A percentile compares a stretch with the other conserved stretches of the same genome.
Conservation (phyloP, 2,888 invertebrate genomes). For the Hoplodrina blanda region DNA sequence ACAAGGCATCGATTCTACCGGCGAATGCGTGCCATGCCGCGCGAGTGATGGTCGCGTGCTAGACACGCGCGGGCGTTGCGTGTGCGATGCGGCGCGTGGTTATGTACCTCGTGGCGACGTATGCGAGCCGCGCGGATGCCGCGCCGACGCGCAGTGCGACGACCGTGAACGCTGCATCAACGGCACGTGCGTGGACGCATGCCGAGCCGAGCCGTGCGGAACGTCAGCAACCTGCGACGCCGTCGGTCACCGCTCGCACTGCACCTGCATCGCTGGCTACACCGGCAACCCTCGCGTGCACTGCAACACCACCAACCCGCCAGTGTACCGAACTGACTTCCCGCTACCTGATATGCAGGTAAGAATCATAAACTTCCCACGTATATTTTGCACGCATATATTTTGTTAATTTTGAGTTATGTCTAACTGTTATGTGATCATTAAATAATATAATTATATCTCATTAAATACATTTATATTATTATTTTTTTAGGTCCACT, state of each 20-base stretch:
- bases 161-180: slow-evolving; percentile 95
- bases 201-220: slow-evolving; percentile 93
- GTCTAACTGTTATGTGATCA: not conserved
- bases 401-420: not conserved
- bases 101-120: slow-evolving; percentile 94
- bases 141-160: slow-evolving; percentile 93
- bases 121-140: slow-evolving; percentile 94
- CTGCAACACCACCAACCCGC: slow-evolving; percentile 90
- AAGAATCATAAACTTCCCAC: slow-evolving; percentile 20
- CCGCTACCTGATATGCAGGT: slow-evolving; percentile 95
- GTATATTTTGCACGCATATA: not conserved
- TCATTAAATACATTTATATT: not conserved
- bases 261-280: slow-evolving; percentile 94
- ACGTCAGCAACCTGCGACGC: slow-evolving; percentile 94
- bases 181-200: slow-evolving; percentile 95
- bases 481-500: slow-evolving; percentile 92
- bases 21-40: slow-evolving; percentile 94
- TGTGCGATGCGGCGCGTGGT: slow-evolving; percentile 95
- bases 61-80: slow-evolving; percentile 94
- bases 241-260: slow-evolving; percentile 94
- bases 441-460: not conserved
- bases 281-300: slow-evolving; percentile 94
- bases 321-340: slow-evolving; percentile 93
- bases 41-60: slow-evolving; percentile 93
- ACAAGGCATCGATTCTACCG: slow-evolving; percentile 94